Conservation (phyloP, 2,888 invertebrate species). For the Sussaba pulchella region DNA sequence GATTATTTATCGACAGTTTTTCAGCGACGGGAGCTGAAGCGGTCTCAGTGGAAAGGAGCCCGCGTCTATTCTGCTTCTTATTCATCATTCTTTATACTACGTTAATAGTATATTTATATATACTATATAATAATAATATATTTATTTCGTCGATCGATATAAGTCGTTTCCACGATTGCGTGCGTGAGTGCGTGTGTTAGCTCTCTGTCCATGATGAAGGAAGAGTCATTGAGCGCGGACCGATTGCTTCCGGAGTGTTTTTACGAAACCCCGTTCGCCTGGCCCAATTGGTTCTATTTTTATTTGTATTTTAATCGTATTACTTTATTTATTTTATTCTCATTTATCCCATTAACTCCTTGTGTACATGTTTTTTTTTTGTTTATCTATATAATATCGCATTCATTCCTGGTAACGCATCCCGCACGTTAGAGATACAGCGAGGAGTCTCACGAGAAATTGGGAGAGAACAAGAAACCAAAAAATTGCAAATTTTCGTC, state of each 20-base stretch:
- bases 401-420: conserved; percentile 23
- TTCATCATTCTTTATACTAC: conserved; percentile 45
- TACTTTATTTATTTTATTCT: conserved; percentile 41
- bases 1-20: conserved; percentile 18
- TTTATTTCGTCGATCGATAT: conserved; percentile 62
- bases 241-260: conserved; percentile 54
- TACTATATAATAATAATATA: conserved; percentile 30
- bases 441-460: conserved; percentile 10
- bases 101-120: conserved; percentile 44
- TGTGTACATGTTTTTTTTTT: conserved; percentile 31
- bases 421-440: conserved; percentile 14
- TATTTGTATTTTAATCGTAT: conserved; percentile 37
- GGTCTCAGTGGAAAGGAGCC: conserved; percentile 57
- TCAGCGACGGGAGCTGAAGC: conserved; percentile 44
- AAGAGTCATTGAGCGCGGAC: conserved; percentile 72
- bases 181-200: conserved; percentile 67
- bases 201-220: conserved; percentile 69
- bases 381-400: conserved; percentile 33
- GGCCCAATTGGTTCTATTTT: conserved; percentile 69
- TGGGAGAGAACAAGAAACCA: neutral
- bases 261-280: conserved; percentile 56
- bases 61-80: conserved; percentile 16
- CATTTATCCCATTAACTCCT: conserved; percentile 21
- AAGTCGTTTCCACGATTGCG: conserved; percentile 69
- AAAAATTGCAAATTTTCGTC: conserved; percentile 14